Conservation (phyloP, 2,888 invertebrate genomes). For the Tromatobia lineatoria region DNA sequence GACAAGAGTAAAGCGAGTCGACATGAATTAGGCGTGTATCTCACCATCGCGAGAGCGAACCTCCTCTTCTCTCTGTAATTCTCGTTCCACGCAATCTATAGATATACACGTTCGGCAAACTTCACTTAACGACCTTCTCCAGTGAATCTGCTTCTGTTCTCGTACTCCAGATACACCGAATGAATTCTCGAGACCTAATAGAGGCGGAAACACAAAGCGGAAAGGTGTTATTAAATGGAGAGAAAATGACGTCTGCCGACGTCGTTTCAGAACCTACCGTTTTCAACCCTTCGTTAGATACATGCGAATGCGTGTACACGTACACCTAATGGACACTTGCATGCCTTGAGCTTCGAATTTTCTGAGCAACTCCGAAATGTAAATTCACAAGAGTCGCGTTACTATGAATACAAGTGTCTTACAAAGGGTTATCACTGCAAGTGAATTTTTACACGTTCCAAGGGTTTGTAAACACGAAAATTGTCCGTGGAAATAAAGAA, state of each 20-base stretch:
- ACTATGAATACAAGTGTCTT: no score
- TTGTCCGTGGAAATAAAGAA: no score
- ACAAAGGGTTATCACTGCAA: no score
- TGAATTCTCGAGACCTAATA: conserved; percentile 1
- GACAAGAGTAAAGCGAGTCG: neutral
- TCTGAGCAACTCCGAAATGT: neutral
- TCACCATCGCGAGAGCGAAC: neutral
- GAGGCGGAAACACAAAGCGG: conserved; percentile 28
- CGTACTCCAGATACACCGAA: conserved; percentile 15
- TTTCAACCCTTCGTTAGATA: neutral
- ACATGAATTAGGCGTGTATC: conserved; percentile 10
- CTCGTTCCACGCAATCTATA: neutral
- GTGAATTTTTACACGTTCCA: no score
- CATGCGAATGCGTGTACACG: neutral
- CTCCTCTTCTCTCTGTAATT: conserved; percentile 19
- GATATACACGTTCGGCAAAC: conserved; percentile 2
- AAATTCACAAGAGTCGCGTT: no score
- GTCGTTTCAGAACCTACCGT: neutral
- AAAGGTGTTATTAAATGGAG: conserved; percentile 50
- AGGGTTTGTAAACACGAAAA: no score
- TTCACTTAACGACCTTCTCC: conserved; percentile 8
- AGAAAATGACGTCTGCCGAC: conserved; percentile 7
- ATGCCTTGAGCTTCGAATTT: neutral
- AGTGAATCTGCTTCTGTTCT: conserved; percentile 17
- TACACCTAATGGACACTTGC: neutral